phyloP scores from a whole-genome alignment of 2,888 invertebrate genomes.

The Mesochorus sp. region DNA sequence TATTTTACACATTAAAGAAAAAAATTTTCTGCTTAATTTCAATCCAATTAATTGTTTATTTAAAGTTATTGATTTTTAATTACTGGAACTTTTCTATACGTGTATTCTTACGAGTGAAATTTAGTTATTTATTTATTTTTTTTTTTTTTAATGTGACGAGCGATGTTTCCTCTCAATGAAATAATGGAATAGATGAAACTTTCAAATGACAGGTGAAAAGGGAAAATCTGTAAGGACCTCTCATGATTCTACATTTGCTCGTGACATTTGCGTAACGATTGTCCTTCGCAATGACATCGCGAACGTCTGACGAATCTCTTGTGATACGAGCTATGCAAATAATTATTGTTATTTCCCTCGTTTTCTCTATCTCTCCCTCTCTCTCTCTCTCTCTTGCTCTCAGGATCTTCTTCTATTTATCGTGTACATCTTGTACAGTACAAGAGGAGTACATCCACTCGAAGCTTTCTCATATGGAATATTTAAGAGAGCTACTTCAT shows the following conservation, averaged over 20 bases:
- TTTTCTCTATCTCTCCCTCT: not conserved
- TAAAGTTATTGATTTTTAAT: too few species aligned
- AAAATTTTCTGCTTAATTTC: too few species aligned
- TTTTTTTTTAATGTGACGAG: not conserved
- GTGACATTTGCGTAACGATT: not conserved
- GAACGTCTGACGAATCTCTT: slow-evolving; percentile 22
- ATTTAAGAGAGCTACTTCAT: not conserved
- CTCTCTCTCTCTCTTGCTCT: not conserved
- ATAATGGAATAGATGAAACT: too few species aligned
- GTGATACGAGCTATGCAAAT: slow-evolving; percentile 49
- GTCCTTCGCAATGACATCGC: slow-evolving; percentile 9
- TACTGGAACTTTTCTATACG: too few species aligned
- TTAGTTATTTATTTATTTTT: too few species aligned
- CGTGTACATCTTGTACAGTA: not conserved
- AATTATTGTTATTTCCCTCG: slow-evolving; percentile 32
- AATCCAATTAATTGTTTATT: too few species aligned
- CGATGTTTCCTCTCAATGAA: too few species aligned
- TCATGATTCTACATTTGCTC: slow-evolving; percentile 29
- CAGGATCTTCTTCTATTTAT: not conserved
- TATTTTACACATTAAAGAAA: too few species aligned
- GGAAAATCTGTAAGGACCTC: slow-evolving; percentile 23
- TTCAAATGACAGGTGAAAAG: slow-evolving; percentile 24
- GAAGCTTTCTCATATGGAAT: not conserved
- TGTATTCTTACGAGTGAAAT: too few species aligned
- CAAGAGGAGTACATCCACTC: not conserved